A percentile compares a stretch with the other conserved stretches of the same genome.
Conservation (phyloP, 2,888 invertebrate species). For the Pteria penguin region DNA sequence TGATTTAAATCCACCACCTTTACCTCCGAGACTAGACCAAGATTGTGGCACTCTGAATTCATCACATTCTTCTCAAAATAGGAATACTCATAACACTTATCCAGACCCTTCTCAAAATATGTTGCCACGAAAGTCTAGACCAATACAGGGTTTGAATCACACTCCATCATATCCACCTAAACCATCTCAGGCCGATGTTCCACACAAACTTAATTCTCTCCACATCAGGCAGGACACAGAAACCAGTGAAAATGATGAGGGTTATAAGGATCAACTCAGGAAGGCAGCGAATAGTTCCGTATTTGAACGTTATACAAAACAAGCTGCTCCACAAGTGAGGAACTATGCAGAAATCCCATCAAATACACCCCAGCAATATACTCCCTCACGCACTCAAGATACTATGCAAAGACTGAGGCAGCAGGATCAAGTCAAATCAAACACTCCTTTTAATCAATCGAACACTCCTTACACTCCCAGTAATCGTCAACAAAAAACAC, state of each 20-base stretch:
- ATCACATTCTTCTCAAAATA: background rate
- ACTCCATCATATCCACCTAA: background rate
- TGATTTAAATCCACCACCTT: conserved; percentile 47
- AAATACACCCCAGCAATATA: background rate
- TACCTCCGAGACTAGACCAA: conserved; percentile 51
- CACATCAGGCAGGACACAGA: conserved; percentile 33
- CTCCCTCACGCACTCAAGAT: background rate
- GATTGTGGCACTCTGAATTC: background rate
- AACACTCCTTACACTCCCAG: background rate
- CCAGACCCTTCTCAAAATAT: background rate
- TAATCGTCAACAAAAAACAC: background rate
- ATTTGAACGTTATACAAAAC: conserved; percentile 56
- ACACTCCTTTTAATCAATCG: background rate
- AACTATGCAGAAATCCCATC: background rate
- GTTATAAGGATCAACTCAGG: conserved; percentile 59
- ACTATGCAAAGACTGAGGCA: background rate
- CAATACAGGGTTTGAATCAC: conserved; percentile 3
- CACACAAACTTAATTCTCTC: conserved; percentile 17
- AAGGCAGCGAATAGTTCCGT: conserved; percentile 61
- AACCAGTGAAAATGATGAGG: conserved; percentile 51
- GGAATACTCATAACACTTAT: background rate
- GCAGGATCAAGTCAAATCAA: background rate
- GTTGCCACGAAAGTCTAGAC: background rate
- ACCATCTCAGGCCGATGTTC: background rate
- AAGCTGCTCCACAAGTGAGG: conserved; percentile 31